Conservation (phyloP, 92 coral and sea anemone species). For the Montipora capitata region DNA sequence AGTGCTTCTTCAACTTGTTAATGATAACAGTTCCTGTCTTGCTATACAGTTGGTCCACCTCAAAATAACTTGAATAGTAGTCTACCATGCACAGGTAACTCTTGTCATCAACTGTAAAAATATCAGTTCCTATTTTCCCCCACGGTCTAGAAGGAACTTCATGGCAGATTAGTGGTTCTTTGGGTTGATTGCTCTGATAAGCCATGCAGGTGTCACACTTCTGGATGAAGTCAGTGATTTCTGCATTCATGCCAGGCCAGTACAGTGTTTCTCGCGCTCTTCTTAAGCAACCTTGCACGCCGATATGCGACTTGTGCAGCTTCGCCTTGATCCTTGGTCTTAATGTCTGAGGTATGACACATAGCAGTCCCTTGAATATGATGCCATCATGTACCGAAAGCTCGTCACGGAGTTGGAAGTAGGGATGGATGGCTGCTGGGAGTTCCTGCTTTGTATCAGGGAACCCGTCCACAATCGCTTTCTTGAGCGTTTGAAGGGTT, state of each 20-base stretch:
- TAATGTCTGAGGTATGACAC: constrained; percentile 62
- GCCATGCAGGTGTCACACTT: constrained; percentile 45
- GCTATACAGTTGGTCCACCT: background rate
- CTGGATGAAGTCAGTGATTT: constrained; percentile 45
- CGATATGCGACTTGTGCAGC: constrained; percentile 48
- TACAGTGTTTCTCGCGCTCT: constrained; percentile 57
- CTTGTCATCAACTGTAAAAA: constrained; percentile 46
- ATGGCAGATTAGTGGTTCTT: constrained; percentile 57
- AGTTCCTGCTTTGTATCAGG: constrained; percentile 53
- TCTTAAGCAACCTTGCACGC: constrained; percentile 56
- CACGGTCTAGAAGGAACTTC: constrained; percentile 63
- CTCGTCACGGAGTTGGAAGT: constrained; percentile 64
- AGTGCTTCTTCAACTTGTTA: background rate
- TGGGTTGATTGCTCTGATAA: constrained; percentile 27
- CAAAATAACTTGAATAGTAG: constrained; percentile 22
- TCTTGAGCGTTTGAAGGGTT: constrained; percentile 47
- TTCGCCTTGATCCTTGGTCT: constrained; percentile 54
- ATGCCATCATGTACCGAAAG: constrained; percentile 71
- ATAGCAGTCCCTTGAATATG: constrained; percentile 70
- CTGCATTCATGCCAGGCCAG: constrained; percentile 66
- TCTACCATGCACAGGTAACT: constrained; percentile 48
- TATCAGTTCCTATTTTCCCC: constrained; percentile 60
- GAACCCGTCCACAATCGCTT: constrained; percentile 72
- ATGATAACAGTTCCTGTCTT: constrained; percentile 15
- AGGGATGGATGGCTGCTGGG: constrained; percentile 30